Percentiles rank a stretch among this genome's conserved stretches.
These are phyloP conservation scores for Gnatocerus cornutus DNA, from an alignment of 2,888 invertebrate species.

Conservation along the genomic window DNA sequence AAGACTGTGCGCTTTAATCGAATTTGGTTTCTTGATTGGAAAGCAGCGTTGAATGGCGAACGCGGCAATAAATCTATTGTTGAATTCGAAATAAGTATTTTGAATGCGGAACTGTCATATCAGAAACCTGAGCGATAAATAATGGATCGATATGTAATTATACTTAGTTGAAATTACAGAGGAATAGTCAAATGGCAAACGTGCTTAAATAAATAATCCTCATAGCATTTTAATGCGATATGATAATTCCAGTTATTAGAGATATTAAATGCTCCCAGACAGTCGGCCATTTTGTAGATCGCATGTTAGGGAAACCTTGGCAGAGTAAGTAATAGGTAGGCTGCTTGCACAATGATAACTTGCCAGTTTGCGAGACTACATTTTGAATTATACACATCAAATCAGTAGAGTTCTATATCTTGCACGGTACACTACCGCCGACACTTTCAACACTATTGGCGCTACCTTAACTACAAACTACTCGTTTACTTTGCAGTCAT, in stretches of 20 bases:
- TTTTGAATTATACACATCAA: conserved; percentile 48
- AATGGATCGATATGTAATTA: conserved; percentile 56
- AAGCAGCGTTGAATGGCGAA: conserved; percentile 26
- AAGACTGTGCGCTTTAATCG: conserved; percentile 37
- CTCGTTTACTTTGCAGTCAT: conserved; percentile 35
- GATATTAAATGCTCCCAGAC: conserved; percentile 60
- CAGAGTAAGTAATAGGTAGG: conserved; percentile 60
- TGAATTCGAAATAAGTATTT: conserved; percentile 49
- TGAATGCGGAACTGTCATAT: conserved; percentile 50
- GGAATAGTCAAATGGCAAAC: conserved; percentile 60
- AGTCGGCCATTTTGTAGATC: conserved; percentile 65
- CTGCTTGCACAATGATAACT: conserved; percentile 63
- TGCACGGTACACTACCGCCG: conserved; percentile 37
- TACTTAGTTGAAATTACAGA: conserved; percentile 57
- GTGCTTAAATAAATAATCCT: conserved; percentile 65
- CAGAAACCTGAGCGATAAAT: conserved; percentile 52
- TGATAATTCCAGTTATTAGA: conserved; percentile 65
- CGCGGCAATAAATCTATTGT: conserved; percentile 37
- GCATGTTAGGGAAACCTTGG: conserved; percentile 61
- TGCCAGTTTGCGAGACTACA: conserved; percentile 46
- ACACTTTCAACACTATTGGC: conserved; percentile 40
- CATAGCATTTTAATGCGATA: conserved; percentile 64
- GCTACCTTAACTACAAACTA: conserved; percentile 28
- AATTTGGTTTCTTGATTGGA: conserved; percentile 37
- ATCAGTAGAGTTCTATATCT: conserved; percentile 44